Base-by-base conservation (phyloP, 2,113 vertebrate genomes). In the Hemicordylus capensis region DNA sequence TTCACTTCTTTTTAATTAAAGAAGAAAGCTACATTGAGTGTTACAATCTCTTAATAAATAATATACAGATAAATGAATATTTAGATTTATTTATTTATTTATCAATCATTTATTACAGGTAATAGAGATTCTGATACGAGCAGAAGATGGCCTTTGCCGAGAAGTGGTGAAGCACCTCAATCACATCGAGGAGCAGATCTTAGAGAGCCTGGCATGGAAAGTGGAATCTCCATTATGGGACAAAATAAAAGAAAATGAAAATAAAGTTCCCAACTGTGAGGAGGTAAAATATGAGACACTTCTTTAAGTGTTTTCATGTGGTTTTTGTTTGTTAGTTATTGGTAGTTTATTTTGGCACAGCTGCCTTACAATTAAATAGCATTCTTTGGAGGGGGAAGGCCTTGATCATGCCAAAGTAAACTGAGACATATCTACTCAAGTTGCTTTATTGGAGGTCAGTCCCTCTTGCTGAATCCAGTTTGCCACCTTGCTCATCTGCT, bases 91-190 rank as follows among this genome's bases (percentile, higher is more conserved):
- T n/a, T n/a, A n/a, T n/a, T n/a, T n/a, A n/a, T n/a, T n/a, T n/a
- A n/a, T n/a, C n/a, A n/a, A n/a, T n/a, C n/a, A 56, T 64, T 51
- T 39, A 83, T 72, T 83, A n/a, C 90, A 99, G 98, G 98, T 99
- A 64, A 98, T 99, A 63, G 98, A 99, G 93, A 96, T 99, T 56
- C 92, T 99, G 91, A 98, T 99, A 48, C 96, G 98, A 90, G 96
- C 97, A 11, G 98, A 99, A 94, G 98, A 99, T 0, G 97, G 98
- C 44, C 97, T 99, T 22, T 98, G 97, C 89, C 96, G 98, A 84
- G 98, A 99, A 88, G 97, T 98, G 67, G 98, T 99, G 1, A 98
- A 98, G 89, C 98, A 99, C 91, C 97, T 99, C 72, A 99, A 99
- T 92, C 97, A 97, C 80, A 96, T 99, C 59, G 98, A 99, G 90